Percentiles rank a stretch among this genome's conserved stretches.
These are phyloP conservation scores for Rhaphigaster nebulosa DNA, from an alignment of 2,888 invertebrate species.

Conservation along the genomic window DNA sequence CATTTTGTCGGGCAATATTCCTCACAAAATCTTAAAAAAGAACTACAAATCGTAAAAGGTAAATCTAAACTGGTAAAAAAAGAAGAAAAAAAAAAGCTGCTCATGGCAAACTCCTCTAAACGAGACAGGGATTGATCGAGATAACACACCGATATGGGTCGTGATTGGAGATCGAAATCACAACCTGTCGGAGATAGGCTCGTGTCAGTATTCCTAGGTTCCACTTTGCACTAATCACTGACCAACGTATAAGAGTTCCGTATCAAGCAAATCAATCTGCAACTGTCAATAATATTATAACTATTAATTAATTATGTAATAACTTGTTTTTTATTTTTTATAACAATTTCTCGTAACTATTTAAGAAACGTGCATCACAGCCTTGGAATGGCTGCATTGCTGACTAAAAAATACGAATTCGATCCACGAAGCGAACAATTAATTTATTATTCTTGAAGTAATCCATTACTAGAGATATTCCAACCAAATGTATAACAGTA, in stretches of 20 bases:
- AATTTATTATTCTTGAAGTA: no score
- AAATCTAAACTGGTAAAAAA: neutral
- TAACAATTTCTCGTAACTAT: neutral
- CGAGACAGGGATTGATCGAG: neutral
- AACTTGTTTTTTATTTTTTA: neutral
- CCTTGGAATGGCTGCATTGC: no score
- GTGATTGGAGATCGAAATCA: slow-evolving; percentile 39
- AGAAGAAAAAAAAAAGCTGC: neutral
- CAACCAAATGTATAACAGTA: no score
- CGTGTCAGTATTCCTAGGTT: slow-evolving; percentile 28
- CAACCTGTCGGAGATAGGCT: slow-evolving; percentile 13
- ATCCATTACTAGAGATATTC: no score
- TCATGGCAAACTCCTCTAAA: neutral
- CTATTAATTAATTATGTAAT: neutral
- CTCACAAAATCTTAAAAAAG: neutral
- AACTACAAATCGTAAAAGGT: neutral
- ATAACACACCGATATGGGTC: neutral
- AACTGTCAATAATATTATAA: neutral
- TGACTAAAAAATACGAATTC: no score
- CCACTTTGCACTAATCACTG: neutral
- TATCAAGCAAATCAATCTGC: neutral
- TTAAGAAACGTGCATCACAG: no score
- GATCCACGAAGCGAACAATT: no score
- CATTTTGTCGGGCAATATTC: neutral
- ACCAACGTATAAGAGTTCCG: neutral